These are phyloP conservation scores for Chamaea fasciata DNA, from an alignment of 2,113 vertebrate genomes.

Conservation along the genomic window DNA sequence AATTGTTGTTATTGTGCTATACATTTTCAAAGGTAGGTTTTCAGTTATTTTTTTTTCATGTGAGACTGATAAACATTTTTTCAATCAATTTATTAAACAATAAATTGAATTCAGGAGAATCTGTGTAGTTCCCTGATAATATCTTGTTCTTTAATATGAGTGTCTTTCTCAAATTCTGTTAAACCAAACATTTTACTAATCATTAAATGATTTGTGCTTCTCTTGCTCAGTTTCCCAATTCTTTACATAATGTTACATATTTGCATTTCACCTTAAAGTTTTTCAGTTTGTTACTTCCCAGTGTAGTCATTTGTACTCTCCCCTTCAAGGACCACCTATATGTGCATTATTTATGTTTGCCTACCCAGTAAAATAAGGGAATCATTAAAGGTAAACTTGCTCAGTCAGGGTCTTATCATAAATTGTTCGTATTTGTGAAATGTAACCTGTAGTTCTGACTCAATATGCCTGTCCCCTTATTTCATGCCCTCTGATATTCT, in stretches of 20 bases:
- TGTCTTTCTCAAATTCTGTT: neutral
- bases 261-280: neutral
- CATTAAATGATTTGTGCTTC: neutral
- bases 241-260: rapidly evolving
- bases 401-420: neutral
- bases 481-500: neutral
- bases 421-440: neutral
- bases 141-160: neutral
- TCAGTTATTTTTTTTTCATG: neutral
- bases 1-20: neutral
- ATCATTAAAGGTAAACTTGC: neutral
- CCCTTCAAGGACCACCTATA: neutral
- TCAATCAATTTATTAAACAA: neutral
- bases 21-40: neutral
- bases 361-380: neutral
- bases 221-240: neutral
- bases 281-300: neutral
- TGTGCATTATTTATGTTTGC: neutral
- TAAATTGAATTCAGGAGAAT: neutral
- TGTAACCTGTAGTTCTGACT: neutral
- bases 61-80: neutral
- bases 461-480: neutral
- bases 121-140: neutral
- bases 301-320: neutral
- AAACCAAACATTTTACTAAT: neutral